Evolutionary conservation across 2,113 vertebrate species (phyloP), one percentile per base, ranked within the genome.

Genomic region (Ariopsis seemanni): DNA sequence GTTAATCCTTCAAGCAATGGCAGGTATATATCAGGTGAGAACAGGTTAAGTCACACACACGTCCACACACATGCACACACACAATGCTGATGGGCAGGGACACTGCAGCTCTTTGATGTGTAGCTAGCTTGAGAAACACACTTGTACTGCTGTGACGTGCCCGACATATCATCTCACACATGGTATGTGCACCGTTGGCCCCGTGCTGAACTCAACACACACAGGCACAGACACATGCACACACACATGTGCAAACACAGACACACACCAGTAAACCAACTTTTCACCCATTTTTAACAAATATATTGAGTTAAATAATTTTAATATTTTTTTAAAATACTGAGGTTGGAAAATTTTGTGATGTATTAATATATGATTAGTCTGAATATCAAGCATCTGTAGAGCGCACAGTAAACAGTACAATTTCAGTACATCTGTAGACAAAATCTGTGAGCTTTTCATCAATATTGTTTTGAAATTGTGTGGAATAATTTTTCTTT

Each of bases 41-140:
- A 94, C 92, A 94, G 92, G 93, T 94, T 94, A 90, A 91, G 91
- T 91, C 91, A 89, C 86, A 84, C 90, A 88, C 84, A 88, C 55
- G 69, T n/a, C 71, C 48, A 88, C 85, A 86, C 85, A 86, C 84
- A 88, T 48, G 34, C 71, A 85, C 57, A 74, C 84, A 88, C 83
- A 82, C 57, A 82, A 11, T 74, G 80, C 85, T 88, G 52, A 88
- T 60, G 52, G 50, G 80, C 85, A 27, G 5, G 82, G 82, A 88
- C 75, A 82, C 58, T 81, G 62, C 82, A 53, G 69, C 87, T 82
- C 93, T 94, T 94, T 95, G 92, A 95, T 93, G 85, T 93, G 85
- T 84, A 83, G 80, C 78, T 62, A 92, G 93, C 93, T 92, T 93
- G 91, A 92, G 88, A 93, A 94, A 90, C 90, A 90, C 85, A 86